Percentiles rank a stretch among this genome's conserved stretches.
Evolutionary conservation across 2,888 invertebrate genomes (phyloP).

Genomic region (Entomobrya proxima): DNA sequence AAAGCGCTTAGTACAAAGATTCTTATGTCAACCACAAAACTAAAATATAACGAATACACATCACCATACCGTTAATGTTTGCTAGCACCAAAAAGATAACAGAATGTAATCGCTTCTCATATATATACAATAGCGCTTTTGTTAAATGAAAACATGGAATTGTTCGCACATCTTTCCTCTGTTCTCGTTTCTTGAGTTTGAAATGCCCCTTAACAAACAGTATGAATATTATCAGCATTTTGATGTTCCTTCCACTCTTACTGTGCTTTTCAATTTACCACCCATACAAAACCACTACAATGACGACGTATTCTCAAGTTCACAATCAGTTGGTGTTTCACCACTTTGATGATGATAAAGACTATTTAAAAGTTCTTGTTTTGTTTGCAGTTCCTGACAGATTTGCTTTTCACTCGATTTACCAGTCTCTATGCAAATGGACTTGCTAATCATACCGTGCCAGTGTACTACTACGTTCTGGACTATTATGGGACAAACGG

Average conservation of each 20-base stretch:
- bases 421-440: constrained; percentile 74
- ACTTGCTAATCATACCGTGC: constrained; percentile 74
- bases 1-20: background rate
- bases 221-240: background rate
- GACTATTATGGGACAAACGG: constrained; percentile 75
- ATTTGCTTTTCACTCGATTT: constrained; percentile 75
- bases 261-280: background rate
- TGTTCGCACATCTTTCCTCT: background rate
- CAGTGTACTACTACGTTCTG: constrained; percentile 75
- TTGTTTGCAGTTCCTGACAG: constrained; percentile 75
- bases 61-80: background rate
- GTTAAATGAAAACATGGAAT: background rate
- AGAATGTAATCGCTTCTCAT: background rate
- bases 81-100: background rate
- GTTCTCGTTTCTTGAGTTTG: background rate
- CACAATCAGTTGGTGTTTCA: background rate
- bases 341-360: constrained; percentile 23
- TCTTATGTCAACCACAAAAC: background rate
- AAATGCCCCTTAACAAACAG: background rate
- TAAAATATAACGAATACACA: background rate
- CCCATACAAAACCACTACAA: no score
- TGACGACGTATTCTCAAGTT: no score
- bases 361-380: constrained; percentile 27
- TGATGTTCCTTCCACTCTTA: background rate
- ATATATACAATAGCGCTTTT: background rate